Percentiles rank a stretch among this genome's conserved stretches.
Evolutionary conservation across 1,140 invertebrate genomes (phyloP).

Genomic region (Scylla paramamosain): DNA sequence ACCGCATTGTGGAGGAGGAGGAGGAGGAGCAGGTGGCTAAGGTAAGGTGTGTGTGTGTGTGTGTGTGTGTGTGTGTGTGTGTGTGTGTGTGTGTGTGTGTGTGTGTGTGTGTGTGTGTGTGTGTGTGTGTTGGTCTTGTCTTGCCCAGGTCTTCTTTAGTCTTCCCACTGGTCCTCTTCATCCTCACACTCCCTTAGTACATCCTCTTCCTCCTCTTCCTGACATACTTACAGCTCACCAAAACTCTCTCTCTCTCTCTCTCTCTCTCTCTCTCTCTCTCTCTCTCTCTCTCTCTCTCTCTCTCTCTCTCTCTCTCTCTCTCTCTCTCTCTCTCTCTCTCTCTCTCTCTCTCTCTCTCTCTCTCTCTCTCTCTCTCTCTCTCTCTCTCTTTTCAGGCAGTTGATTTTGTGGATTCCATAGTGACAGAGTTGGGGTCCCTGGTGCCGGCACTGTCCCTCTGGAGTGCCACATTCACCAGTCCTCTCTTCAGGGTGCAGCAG

Average conservation of each 20-base stretch:
- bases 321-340: background rate
- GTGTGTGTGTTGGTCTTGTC: too few relatives aligned
- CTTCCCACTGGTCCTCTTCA: too few relatives aligned
- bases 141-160: too few relatives aligned
- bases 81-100: background rate
- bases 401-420: conserved; percentile 21
- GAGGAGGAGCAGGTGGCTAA: background rate
- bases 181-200: too few relatives aligned
- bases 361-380: background rate
- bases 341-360: background rate
- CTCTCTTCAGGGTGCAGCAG: background rate
- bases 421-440: background rate
- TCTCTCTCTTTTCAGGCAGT: background rate
- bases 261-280: too few relatives aligned
- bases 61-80: background rate
- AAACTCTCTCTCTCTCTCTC: too few relatives aligned
- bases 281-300: too few relatives aligned
- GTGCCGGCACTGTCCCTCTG: conserved; percentile 19
- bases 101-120: too few relatives aligned
- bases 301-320: too few relatives aligned
- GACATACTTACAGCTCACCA: too few relatives aligned
- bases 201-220: too few relatives aligned
- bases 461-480: conserved; percentile 10
- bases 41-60: background rate
- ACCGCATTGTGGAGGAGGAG: background rate